phyloP scores from a whole-genome alignment of 1,140 invertebrate genomes.

The Drosophila auraria region DNA sequence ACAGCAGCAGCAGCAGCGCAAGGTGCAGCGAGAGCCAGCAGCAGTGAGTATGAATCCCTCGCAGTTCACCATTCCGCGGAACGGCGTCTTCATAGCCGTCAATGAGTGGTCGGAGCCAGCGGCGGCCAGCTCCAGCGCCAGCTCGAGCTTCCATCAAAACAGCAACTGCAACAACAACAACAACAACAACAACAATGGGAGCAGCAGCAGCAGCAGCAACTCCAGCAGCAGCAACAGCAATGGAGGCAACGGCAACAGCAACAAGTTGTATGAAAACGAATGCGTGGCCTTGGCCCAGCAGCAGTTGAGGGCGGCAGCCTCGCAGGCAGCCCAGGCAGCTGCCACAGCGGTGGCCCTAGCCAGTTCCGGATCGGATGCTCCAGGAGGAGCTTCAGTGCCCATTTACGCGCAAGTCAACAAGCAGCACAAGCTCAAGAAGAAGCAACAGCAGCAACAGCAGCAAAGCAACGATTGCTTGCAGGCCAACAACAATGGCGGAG shows the following conservation, averaged over 20 bases:
- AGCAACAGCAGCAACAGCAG: slow-evolving; percentile 34
- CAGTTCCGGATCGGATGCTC: slow-evolving; percentile 12
- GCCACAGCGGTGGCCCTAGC: slow-evolving; percentile 36
- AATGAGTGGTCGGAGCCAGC: slow-evolving; percentile 80
- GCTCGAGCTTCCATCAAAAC: slow-evolving; percentile 7
- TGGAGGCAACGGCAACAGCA: slow-evolving; percentile 19
- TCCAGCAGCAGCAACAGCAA: slow-evolving; percentile 25
- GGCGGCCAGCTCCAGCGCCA: slow-evolving; percentile 25
- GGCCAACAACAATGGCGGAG: slow-evolving; percentile 24
- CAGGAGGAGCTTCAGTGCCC: slow-evolving; percentile 42
- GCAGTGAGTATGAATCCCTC: slow-evolving; percentile 49
- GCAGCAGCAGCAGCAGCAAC: slow-evolving; percentile 33
- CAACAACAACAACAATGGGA: slow-evolving; percentile 19
- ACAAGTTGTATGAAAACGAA: slow-evolving; percentile 76
- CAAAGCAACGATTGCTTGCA: slow-evolving; percentile 4
- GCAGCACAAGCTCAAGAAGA: slow-evolving; percentile 79
- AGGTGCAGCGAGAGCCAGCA: slow-evolving; percentile 28
- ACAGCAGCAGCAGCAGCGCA: slow-evolving; percentile 13
- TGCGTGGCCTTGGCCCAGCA: slow-evolving; percentile 69
- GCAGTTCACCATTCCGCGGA: slow-evolving; percentile 79
- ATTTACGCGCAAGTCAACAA: slow-evolving; percentile 84
- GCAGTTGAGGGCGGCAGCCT: slow-evolving; percentile 43
- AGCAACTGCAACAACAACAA: slow-evolving; percentile 9
- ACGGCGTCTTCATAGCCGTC: slow-evolving; percentile 81
- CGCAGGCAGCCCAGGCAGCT: slow-evolving; percentile 40